phyloP scores from a whole-genome alignment of 2,113 vertebrate genomes.

The Hippocampus zosterae region DNA sequence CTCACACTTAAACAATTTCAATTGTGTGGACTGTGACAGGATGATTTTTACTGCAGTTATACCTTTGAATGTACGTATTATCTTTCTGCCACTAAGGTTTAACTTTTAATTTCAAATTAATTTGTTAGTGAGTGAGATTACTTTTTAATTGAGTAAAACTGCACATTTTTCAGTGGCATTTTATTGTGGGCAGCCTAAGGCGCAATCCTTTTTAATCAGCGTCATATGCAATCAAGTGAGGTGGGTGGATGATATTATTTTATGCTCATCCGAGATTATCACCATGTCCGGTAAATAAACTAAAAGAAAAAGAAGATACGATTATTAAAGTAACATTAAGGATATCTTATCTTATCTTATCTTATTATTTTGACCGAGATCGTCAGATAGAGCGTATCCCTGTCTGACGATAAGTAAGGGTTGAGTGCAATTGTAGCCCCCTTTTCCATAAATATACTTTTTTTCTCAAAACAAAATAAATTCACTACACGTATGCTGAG shows the following conservation, averaged over 20 bases:
- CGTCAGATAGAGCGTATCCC: no score
- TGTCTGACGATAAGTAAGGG: no score
- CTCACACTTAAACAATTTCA: background rate
- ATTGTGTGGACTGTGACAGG: constrained; percentile 6
- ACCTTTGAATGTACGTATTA: background rate
- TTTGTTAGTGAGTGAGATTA: background rate
- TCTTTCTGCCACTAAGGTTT: background rate
- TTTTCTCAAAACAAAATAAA: no score
- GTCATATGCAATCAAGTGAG: background rate
- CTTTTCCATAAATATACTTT: no score
- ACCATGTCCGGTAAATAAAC: background rate
- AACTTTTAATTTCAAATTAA: background rate
- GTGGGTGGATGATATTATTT: background rate
- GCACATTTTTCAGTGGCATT: background rate
- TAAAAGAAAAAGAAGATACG: background rate
- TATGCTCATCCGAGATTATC: no score
- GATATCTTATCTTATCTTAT: no score
- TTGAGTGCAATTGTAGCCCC: no score
- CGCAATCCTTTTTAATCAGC: background rate
- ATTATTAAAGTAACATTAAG: background rate
- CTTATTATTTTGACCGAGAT: background rate
- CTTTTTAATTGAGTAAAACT: background rate
- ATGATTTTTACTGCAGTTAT: background rate
- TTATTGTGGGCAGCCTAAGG: background rate
- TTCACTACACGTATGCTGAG: no score